phyloP scores from a whole-genome alignment of 2,888 invertebrate species.

The Dynastes hyllus region DNA sequence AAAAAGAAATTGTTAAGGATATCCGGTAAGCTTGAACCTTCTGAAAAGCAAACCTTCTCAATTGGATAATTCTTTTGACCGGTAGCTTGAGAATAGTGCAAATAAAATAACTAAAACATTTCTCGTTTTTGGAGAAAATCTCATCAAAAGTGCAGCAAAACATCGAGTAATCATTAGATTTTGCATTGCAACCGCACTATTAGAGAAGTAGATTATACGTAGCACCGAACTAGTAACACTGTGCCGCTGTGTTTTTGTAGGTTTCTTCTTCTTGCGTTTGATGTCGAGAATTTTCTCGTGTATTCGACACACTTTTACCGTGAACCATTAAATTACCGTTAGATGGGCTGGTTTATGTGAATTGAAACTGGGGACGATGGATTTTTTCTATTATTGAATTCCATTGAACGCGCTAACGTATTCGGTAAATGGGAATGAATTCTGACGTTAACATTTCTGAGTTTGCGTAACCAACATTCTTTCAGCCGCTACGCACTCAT shows the following conservation, averaged over 20 bases:
- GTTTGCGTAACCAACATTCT: conserved; percentile 34
- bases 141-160: too few species aligned
- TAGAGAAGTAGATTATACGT: not conserved
- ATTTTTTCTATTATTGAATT: conserved; percentile 38
- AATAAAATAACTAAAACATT: too few species aligned
- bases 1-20: too few species aligned
- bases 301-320: conserved; percentile 46
- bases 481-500: not conserved
- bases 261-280: conserved; percentile 36
- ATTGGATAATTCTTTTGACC: too few species aligned
- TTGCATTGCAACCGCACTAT: not conserved
- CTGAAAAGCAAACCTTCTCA: too few species aligned
- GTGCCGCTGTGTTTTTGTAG: conserved; percentile 19
- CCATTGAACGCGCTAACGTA: conserved; percentile 31
- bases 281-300: conserved; percentile 42
- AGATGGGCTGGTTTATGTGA: conserved; percentile 45
- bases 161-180: not conserved
- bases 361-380: conserved; percentile 46
- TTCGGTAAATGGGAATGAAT: conserved; percentile 39
- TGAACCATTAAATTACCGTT: conserved; percentile 48
- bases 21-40: too few species aligned
- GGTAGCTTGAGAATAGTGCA: too few species aligned
- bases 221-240: not conserved
- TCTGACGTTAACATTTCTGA: conserved; percentile 36
- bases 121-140: too few species aligned